These are phyloP conservation scores for Latheticus oryzae DNA, from an alignment of 2,888 invertebrate genomes.

Conservation along the genomic window DNA sequence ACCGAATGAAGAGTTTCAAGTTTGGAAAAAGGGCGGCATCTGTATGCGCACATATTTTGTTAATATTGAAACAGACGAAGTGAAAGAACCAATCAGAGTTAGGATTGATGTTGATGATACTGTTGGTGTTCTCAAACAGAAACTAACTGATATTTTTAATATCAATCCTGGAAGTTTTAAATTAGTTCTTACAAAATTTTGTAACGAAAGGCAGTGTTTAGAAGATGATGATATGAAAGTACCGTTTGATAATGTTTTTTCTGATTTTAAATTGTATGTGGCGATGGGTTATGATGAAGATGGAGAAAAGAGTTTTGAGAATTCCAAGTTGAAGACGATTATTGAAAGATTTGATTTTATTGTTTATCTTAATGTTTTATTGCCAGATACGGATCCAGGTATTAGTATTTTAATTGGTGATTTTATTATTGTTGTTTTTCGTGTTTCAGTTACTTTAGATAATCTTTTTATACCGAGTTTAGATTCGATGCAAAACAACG, in stretches of 20 bases:
- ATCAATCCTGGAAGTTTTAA: background rate
- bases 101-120: conserved; percentile 71
- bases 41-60: conserved; percentile 73
- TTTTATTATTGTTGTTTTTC: conserved; percentile 24
- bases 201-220: conserved; percentile 60
- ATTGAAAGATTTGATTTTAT: conserved; percentile 72
- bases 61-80: conserved; percentile 71
- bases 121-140: conserved; percentile 70
- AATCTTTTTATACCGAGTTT: conserved; percentile 68
- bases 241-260: conserved; percentile 54
- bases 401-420: conserved; percentile 2
- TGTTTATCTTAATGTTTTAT: conserved; percentile 71
- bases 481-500: conserved; percentile 60
- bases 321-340: conserved; percentile 67
- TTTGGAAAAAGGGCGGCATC: conserved; percentile 72
- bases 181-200: conserved; percentile 57
- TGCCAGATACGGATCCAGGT: conserved; percentile 74
- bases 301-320: conserved; percentile 64
- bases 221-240: conserved; percentile 64
- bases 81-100: conserved; percentile 72
- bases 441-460: conserved; percentile 65
- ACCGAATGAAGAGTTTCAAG: conserved; percentile 70
- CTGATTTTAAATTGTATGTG: conserved; percentile 67
- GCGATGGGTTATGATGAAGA: conserved; percentile 66
- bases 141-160: conserved; percentile 64